These are phyloP conservation scores for Monarcha castaneiventris DNA, from an alignment of 2,113 vertebrate species.

Conservation along the genomic window DNA sequence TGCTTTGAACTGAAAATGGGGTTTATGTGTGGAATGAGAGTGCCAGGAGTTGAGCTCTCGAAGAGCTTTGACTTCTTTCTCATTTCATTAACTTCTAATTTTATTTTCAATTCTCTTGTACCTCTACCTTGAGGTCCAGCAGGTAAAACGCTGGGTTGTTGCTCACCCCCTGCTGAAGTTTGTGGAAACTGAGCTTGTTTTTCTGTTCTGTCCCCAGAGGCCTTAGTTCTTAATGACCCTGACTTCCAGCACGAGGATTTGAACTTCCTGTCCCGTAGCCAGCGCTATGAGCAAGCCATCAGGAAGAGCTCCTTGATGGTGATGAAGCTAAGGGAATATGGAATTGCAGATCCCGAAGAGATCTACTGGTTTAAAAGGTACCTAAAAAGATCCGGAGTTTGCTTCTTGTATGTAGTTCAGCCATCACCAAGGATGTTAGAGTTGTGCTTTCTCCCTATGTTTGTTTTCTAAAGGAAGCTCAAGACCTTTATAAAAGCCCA, in stretches of 20 bases:
- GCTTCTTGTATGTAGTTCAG: not conserved
- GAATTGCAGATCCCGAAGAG: conserved; percentile 90
- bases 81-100: not conserved
- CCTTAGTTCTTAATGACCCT: conserved; percentile 85
- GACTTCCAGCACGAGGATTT: conserved; percentile 87
- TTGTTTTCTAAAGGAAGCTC: not conserved
- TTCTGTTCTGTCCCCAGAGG: conserved; percentile 73
- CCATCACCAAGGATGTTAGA: not conserved
- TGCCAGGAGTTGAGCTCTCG: not conserved
- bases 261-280: conserved; percentile 91
- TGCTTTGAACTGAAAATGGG: not conserved
- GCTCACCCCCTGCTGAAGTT: not conserved
- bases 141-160: not conserved
- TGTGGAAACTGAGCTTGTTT: not conserved
- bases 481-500: not conserved
- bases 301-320: conserved; percentile 90
- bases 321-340: conserved; percentile 85
- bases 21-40: not conserved
- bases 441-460: not conserved
- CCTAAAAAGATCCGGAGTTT: not conserved
- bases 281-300: conserved; percentile 89
- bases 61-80: not conserved
- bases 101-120: not conserved
- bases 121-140: not conserved
- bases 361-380: conserved; percentile 94